Base-by-base conservation (phyloP, 1,140 invertebrate genomes). In the Nebria ingens region DNA sequence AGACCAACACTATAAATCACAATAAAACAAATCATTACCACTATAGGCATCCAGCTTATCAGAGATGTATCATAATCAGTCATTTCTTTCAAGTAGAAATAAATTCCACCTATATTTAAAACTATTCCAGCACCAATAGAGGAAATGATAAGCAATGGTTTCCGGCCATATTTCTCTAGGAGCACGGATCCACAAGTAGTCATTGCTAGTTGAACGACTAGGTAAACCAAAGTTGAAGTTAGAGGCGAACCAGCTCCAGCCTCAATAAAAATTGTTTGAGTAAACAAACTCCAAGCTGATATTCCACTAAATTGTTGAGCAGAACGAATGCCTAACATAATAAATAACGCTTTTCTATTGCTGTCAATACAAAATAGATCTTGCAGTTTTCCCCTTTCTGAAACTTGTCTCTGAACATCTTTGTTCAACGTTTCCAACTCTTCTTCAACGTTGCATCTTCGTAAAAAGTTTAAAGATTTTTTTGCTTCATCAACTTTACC, bases 221-320 rank as follows among this genome's bases (percentile, higher is more conserved):
- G 82, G 50, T 84, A 56, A 20, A 73, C 56, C 19, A 72, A 74
- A 1, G 72, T 71, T 1, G 65, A 62, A 15, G 66, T 54, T 0
- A 59, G 61, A 0, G 73, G 64, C 2, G 67, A 61, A 9, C 61
- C 64, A 0, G 65, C 58, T 11, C 64, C 64, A 25, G 66, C 68
- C 17, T 68, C 65, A 1, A 66, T 67, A 13, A 78, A 71, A 1
- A 76, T 73, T 19, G 75, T 76, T 34, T 34, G 25, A 6, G 25
- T 34, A 34, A 9, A 34, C 25, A 34, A 9, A 34, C 25, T 34
- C 25, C 25, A 34, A n/a, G 79, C 80, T 51, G 78, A 78, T 6
- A 77, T 70, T 19, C 81, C 80, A 38, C 76, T 75, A 42, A 81
- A 75, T 54, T 85, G 79, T 58, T 83, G 80, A n/a, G 81, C 67